Evolutionary conservation across 1,140 invertebrate species (phyloP).

Genomic region (Cotesia typhae): DNA sequence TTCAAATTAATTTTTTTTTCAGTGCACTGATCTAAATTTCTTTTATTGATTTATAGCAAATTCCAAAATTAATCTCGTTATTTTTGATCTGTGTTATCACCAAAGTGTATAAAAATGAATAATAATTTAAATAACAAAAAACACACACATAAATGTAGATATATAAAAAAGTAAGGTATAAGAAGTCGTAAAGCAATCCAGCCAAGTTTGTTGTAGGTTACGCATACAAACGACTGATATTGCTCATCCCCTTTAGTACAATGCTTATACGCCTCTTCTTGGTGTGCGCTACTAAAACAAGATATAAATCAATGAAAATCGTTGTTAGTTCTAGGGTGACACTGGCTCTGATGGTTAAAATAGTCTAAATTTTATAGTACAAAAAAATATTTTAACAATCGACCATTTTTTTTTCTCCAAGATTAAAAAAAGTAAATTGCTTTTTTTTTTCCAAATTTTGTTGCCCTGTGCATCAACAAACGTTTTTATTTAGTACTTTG

Average conservation of each 20-base stretch:
- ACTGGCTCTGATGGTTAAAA: too few species aligned
- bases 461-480: slow-evolving; percentile 3
- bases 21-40: too few species aligned
- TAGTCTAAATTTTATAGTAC: not conserved
- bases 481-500: slow-evolving; percentile 28
- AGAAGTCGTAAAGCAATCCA: slow-evolving; percentile 63
- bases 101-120: too few species aligned
- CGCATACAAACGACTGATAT: slow-evolving; percentile 65
- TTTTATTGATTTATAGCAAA: too few species aligned
- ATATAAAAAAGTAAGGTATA: slow-evolving; percentile 48
- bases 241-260: slow-evolving; percentile 42
- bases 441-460: slow-evolving; percentile 22
- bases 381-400: slow-evolving; percentile 47
- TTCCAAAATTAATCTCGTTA: too few species aligned
- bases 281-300: slow-evolving; percentile 48
- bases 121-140: too few species aligned
- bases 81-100: too few species aligned
- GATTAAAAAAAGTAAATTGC: slow-evolving; percentile 25
- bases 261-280: not conserved
- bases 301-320: slow-evolving; percentile 64
- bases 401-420: slow-evolving; percentile 44
- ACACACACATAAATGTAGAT: not conserved
- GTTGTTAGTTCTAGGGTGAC: slow-evolving; percentile 18
- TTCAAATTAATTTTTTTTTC: too few species aligned
- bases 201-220: slow-evolving; percentile 62